Evolutionary conservation across 2,888 invertebrate species (phyloP).

Genomic region (Eucriotettix oculatus): DNA sequence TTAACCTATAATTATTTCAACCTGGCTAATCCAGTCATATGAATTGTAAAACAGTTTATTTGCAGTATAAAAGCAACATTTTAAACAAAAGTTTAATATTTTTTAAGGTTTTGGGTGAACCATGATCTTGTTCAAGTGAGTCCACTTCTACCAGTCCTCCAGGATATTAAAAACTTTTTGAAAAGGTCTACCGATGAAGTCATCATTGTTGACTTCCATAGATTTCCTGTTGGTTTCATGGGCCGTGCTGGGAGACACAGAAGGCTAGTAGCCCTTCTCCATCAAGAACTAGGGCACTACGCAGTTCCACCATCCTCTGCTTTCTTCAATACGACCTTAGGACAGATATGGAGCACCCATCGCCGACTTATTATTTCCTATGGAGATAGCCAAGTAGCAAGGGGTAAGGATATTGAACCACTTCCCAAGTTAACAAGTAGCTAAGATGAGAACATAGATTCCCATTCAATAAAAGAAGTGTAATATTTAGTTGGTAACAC

Average conservation of each 20-base stretch:
- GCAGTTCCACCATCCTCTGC: slow-evolving; percentile 33
- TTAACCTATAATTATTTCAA: too few species aligned
- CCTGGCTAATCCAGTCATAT: too few species aligned
- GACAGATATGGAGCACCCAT: slow-evolving; percentile 36
- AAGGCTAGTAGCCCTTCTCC: slow-evolving; percentile 35
- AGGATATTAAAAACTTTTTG: slow-evolving; percentile 50
- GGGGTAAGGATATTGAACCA: slow-evolving; percentile 17
- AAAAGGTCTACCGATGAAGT: slow-evolving; percentile 49
- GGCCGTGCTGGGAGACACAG: slow-evolving; percentile 34
- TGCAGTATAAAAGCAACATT: too few species aligned
- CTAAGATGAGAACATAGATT: too few species aligned
- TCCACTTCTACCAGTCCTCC: slow-evolving; percentile 46
- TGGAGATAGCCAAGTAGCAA: slow-evolving; percentile 31
- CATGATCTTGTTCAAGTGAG: slow-evolving; percentile 54
- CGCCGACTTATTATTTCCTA: slow-evolving; percentile 42
- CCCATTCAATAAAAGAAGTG: too few species aligned
- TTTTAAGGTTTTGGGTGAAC: slow-evolving; percentile 50
- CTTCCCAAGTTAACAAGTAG: too few species aligned
- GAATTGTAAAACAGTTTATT: too few species aligned
- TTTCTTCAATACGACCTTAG: slow-evolving; percentile 35
- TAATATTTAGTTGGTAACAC: too few species aligned
- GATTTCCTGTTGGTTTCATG: slow-evolving; percentile 53
- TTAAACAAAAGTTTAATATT: neutral
- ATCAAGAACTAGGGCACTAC: slow-evolving; percentile 36
- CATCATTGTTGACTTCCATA: slow-evolving; percentile 65